Base-by-base conservation (phyloP, 2,888 invertebrate genomes). In the Trilocha varians region DNA sequence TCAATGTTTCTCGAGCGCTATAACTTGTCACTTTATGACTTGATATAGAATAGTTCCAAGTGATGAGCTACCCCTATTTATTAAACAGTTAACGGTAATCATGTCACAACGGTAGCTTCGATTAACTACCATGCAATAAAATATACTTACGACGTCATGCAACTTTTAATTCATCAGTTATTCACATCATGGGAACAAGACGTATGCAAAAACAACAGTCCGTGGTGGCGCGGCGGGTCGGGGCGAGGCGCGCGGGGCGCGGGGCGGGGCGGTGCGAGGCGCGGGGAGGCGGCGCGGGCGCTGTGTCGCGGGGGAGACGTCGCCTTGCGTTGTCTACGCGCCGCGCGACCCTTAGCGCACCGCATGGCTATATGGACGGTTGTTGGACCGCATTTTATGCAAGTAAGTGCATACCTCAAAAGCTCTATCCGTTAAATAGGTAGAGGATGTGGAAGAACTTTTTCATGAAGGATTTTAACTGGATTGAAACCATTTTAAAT, bases 341-440 rank as follows among this genome's bases (percentile, higher is more conserved):
- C 96, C 38, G 94, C 96, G 0, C 74, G 97, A 0, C 97, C 97
- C 0, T 78, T 97, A 16, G 90, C 97, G 35, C 98, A 98, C 67
- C 91, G 96, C 40, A 94, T 98, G 90, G 92, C 93, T 53, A 91
- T 93, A 15, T 98, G 98, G 98, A 94, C 94, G 9, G 92, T 96
- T 0, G 92, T 96, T 1, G 95, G 96, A 0, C 94, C 96, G 0
- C 97, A 98, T 74, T 91, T 98, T 42, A 96, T 97, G 91, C 96
- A 98, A 89, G 93, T 93, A 43, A 9, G 13, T 13, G 1, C 32
- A 8, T 18, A 5, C 4, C 8, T 13, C 32, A 32, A 4, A 6
- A 13, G 1, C 3, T 18, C 13, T 39, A 15, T n/a, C 36, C 3
- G 32, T 1, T 32, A n/a, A n/a, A n/a, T 15, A 39, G 13, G 16